These are phyloP conservation scores for Pluvianellus socialis DNA, from an alignment of 2,113 vertebrate species.

Conservation along the genomic window DNA sequence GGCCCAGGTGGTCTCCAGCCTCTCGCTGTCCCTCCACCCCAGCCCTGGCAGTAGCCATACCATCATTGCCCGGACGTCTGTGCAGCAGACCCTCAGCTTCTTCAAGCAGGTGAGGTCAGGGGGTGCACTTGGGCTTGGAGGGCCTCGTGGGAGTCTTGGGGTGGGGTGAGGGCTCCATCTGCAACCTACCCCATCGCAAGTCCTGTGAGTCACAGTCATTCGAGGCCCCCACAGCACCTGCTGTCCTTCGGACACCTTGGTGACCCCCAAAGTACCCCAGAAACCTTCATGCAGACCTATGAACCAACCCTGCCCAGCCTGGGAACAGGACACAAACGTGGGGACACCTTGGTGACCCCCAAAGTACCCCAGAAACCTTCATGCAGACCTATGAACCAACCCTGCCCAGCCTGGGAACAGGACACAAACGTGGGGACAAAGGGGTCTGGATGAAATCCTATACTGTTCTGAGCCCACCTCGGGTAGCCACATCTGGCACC, in stretches of 20 bases:
- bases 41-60: conserved; percentile 97
- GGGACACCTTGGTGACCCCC: not conserved
- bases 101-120: conserved; percentile 80
- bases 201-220: not conserved
- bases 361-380: not conserved
- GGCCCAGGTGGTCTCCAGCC: conserved; percentile 88
- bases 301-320: not conserved
- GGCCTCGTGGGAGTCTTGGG: not conserved
- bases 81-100: conserved; percentile 86
- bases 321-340: not conserved
- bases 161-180: not conserved
- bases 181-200: not conserved
- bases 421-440: not conserved
- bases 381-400: not conserved
- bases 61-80: conserved; percentile 89
- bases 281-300: not conserved
- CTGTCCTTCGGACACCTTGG: not conserved
- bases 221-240: fast-evolving
- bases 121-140: not conserved
- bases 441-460: not conserved
- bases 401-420: not conserved
- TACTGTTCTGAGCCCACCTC: not conserved
- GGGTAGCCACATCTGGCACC: not conserved
- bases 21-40: conserved; percentile 88
- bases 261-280: not conserved